Conservation (phyloP, 2,797 vertebrate species). For the Malacoctenus gilli region DNA sequence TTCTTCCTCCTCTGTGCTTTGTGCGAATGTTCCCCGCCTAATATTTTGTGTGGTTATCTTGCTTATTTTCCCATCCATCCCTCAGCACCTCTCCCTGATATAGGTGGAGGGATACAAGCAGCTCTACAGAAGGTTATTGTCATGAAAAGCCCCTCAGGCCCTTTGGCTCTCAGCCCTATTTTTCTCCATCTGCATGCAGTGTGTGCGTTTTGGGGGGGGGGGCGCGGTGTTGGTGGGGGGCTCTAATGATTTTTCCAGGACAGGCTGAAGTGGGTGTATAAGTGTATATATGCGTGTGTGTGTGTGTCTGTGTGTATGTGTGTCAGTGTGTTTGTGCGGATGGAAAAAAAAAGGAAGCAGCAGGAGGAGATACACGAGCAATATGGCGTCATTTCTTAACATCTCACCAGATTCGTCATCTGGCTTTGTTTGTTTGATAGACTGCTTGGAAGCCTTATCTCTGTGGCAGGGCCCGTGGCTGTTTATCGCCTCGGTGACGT, state of each 20-base stretch:
- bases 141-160: slow-evolving; percentile 74
- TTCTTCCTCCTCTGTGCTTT: slow-evolving; percentile 70
- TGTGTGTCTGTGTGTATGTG: slow-evolving; percentile 9
- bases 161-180: slow-evolving; percentile 68
- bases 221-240: slow-evolving; percentile 32
- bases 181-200: slow-evolving; percentile 73
- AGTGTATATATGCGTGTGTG: slow-evolving; percentile 38
- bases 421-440: slow-evolving; percentile 73
- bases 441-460: slow-evolving; percentile 73
- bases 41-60: slow-evolving; percentile 69
- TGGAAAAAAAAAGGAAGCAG: background rate
- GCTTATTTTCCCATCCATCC: slow-evolving; percentile 68
- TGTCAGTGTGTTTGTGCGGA: slow-evolving; percentile 7
- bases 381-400: slow-evolving; percentile 62
- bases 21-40: slow-evolving; percentile 61
- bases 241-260: slow-evolving; percentile 80
- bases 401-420: slow-evolving; percentile 64
- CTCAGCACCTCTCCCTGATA: slow-evolving; percentile 64
- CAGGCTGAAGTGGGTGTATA: slow-evolving; percentile 68
- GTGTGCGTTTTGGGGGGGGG: slow-evolving; percentile 25
- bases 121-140: slow-evolving; percentile 78
- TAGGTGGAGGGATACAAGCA: slow-evolving; percentile 72
- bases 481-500: slow-evolving; percentile 71
- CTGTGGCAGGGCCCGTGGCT: slow-evolving; percentile 59
- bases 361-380: slow-evolving; percentile 54